Evolutionary conservation across 2,113 vertebrate species (phyloP), one percentile per base, ranked within the genome.

Genomic region (Seriola rivoliana): DNA sequence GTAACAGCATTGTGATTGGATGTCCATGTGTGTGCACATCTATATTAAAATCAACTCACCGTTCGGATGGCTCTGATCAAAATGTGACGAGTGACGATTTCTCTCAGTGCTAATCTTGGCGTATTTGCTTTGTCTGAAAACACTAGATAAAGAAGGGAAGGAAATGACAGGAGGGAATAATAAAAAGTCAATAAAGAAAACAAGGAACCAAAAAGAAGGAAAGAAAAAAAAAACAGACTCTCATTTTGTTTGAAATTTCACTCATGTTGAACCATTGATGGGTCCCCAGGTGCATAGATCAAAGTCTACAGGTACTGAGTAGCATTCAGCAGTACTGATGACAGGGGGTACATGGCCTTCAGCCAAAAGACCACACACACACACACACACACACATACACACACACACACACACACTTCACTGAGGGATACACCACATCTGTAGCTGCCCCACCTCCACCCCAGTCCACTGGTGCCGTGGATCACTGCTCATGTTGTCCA

Each of bases 41-140:
- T 95, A 94, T 94, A 94, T 95, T 95, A 94, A 95, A 94, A 95
- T 95, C 94, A 91, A 81, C 88, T 86, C 85, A 76, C 74, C 34
- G 48, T 89, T 91, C 38, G 34, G 81, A 79, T 71, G 67, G 77
- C 64, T 87, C 74, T 64, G 93, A 94, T 94, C 80, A 23, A 71
- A 85, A 94, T 94, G n/a, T n/a, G n/a, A n/a, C 87, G 89, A 91
- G 80, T 78, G 88, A 86, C 63, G 71, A 85, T 88, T 91, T 92
- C 86, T 92, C 89, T 77, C 88, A 7, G 32, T 3, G 73, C 74
- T 89, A 87, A 92, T 92, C 89, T 82, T 19, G 54, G 84, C 67
- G 82, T 85, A 73, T 93, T 93, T 89, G 84, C 88, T 93, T 89
- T 80, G 71, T 88, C 82, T 89, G 92, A 91, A 83, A 87, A 73